Evolutionary conservation across 2,888 invertebrate species (phyloP).

Genomic region (Drosophila percnosoma): DNA sequence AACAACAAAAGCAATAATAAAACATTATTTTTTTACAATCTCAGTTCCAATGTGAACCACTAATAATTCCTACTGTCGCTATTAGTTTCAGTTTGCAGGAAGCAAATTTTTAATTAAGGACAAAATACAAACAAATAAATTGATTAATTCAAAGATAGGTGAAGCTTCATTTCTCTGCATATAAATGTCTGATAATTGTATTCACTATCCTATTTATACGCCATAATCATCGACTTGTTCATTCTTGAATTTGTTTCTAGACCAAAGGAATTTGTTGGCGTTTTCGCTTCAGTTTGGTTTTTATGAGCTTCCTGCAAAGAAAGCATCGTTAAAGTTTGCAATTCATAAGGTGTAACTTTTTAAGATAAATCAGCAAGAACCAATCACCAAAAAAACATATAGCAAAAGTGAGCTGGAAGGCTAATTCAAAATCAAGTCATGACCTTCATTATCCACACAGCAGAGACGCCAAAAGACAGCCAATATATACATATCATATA

Average conservation of each 20-base stretch:
- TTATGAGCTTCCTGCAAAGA: conserved; percentile 23
- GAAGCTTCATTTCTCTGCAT: neutral
- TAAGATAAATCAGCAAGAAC: conserved; percentile 10
- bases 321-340: conserved; percentile 18
- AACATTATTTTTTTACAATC: neutral
- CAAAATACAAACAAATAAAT: neutral
- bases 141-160: neutral
- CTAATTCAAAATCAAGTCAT: conserved; percentile 67
- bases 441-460: conserved; percentile 52
- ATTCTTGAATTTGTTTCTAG: neutral
- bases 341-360: conserved; percentile 6
- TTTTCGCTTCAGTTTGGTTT: neutral
- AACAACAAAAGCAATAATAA: neutral
- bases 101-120: neutral
- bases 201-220: neutral
- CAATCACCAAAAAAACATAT: conserved; percentile 18
- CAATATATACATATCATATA: conserved; percentile 65
- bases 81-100: neutral
- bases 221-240: neutral
- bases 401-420: conserved; percentile 31
- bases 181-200: neutral
- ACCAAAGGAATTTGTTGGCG: neutral
- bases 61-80: neutral
- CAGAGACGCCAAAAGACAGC: conserved; percentile 47
- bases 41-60: neutral